A percentile compares a stretch with the other conserved stretches of the same genome.
Conservation (phyloP, 2,888 invertebrate species). For the Xanthorhoe designata region DNA sequence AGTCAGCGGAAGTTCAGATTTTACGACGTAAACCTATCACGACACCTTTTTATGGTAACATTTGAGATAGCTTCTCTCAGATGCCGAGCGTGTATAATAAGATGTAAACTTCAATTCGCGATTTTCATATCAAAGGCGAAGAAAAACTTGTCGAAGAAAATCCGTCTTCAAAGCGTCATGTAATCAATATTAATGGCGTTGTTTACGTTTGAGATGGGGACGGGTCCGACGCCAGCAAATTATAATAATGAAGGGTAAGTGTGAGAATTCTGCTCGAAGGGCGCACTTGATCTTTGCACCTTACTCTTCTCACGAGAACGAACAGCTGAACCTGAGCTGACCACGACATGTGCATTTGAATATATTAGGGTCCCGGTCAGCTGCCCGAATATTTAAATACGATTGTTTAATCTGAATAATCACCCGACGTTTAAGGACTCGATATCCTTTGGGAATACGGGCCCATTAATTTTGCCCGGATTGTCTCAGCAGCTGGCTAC, state of each 20-base stretch:
- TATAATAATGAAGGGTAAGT: conserved; percentile 80
- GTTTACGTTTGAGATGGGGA: conserved; percentile 78
- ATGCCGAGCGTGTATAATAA: conserved; percentile 30
- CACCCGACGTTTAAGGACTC: conserved; percentile 49
- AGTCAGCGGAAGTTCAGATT: conserved; percentile 52
- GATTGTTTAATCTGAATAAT: conserved; percentile 66
- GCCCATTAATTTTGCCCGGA: conserved; percentile 54
- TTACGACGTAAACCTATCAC: conserved; percentile 34
- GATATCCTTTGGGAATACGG: conserved; percentile 65
- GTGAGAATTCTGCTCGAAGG: conserved; percentile 79
- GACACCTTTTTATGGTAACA: conserved; percentile 12
- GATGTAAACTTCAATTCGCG: conserved; percentile 49
- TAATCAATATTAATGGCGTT: conserved; percentile 83
- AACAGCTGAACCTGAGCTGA: conserved; percentile 73
- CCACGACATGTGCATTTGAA: conserved; percentile 78
- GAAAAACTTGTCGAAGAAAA: conserved; percentile 69
- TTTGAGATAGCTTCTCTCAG: conserved; percentile 1
- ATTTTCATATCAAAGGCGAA: conserved; percentile 67
- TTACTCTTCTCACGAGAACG: conserved; percentile 79
- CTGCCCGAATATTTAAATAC: conserved; percentile 70
- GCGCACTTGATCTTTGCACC: conserved; percentile 83
- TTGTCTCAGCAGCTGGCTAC: conserved; percentile 71
- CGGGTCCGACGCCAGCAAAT: conserved; percentile 60
- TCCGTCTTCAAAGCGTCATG: conserved; percentile 72
- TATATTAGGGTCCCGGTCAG: conserved; percentile 79